Evolutionary conservation across 2,888 invertebrate species (phyloP).

Genomic region (Corythucha ciliata): DNA sequence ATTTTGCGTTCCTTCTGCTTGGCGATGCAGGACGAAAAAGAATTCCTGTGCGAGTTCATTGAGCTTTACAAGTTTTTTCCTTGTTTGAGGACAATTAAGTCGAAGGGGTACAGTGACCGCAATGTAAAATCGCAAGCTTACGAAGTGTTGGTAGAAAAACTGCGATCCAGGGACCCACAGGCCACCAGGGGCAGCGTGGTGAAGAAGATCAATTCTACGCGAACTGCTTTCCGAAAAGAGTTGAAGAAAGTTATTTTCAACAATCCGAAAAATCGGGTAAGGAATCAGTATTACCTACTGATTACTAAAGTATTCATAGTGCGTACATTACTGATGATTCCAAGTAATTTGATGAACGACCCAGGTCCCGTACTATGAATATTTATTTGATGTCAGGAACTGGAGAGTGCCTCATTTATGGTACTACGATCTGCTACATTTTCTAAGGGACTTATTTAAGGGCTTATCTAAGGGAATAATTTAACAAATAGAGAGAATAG

Average conservation of each 20-base stretch:
- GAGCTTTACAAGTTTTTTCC: conserved; percentile 14
- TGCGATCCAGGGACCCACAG: neutral
- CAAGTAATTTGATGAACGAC: conserved; percentile 6
- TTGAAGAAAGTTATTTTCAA: conserved; percentile 5
- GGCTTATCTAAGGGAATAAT: no score
- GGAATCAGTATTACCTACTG: conserved; percentile 4
- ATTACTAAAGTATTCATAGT: neutral
- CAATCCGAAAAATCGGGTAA: conserved; percentile 6
- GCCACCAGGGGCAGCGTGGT: conserved; percentile 11
- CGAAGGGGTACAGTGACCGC: conserved; percentile 13
- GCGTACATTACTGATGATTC: conserved; percentile 1
- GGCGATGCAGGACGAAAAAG: conserved; percentile 10
- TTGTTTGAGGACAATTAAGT: conserved; percentile 16
- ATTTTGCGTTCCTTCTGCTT: no score
- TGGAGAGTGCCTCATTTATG: conserved; percentile 12
- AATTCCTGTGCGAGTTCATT: conserved; percentile 14
- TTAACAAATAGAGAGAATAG: no score
- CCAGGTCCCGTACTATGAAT: no score
- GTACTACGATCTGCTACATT: conserved; percentile 9
- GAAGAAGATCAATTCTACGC: conserved; percentile 13
- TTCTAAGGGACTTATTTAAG: conserved; percentile 12
- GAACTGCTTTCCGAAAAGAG: conserved; percentile 8
- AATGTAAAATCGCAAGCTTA: conserved; percentile 16
- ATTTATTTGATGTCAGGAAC: no score
- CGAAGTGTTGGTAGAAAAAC: conserved; percentile 14